These are phyloP conservation scores for Chrysocyon brachyurus DNA, from an alignment of 2,797 vertebrate species.

Conservation along the genomic window DNA sequence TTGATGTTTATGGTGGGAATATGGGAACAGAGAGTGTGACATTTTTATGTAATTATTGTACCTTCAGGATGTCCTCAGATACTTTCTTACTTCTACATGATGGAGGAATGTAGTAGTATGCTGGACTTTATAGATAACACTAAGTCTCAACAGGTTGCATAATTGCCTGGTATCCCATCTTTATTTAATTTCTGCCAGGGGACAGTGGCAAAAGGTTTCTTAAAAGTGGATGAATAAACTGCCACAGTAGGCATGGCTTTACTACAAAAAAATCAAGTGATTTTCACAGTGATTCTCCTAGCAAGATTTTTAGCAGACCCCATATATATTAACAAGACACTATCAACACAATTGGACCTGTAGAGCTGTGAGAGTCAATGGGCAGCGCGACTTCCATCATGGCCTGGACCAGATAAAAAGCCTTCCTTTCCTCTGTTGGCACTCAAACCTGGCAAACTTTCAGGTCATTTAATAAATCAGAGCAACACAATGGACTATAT, in stretches of 20 bases:
- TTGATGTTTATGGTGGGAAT: rapidly evolving
- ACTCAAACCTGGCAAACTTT: not conserved
- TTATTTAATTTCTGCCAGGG: not conserved
- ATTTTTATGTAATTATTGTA: not conserved
- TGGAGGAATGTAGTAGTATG: rapidly evolving
- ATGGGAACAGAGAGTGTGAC: rapidly evolving
- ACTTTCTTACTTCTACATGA: not conserved
- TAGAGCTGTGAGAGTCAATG: rapidly evolving
- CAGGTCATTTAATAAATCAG: not conserved
- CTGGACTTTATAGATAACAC: not conserved
- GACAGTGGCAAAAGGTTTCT: not conserved
- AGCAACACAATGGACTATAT: not conserved
- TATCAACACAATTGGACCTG: not conserved
- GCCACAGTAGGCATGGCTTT: not conserved
- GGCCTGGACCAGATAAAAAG: not conserved
- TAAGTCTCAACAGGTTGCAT: rapidly evolving
- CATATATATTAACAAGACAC: not conserved
- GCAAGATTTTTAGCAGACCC: not conserved
- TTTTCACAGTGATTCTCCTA: not conserved
- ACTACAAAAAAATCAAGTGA: not conserved
- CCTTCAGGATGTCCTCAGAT: not conserved
- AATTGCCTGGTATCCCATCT: not conserved
- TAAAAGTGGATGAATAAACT: not conserved
- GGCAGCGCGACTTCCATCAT: not conserved
- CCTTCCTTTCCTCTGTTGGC: not conserved